Base-by-base conservation (phyloP, 2,113 vertebrate species). In the Gambusia affinis region DNA sequence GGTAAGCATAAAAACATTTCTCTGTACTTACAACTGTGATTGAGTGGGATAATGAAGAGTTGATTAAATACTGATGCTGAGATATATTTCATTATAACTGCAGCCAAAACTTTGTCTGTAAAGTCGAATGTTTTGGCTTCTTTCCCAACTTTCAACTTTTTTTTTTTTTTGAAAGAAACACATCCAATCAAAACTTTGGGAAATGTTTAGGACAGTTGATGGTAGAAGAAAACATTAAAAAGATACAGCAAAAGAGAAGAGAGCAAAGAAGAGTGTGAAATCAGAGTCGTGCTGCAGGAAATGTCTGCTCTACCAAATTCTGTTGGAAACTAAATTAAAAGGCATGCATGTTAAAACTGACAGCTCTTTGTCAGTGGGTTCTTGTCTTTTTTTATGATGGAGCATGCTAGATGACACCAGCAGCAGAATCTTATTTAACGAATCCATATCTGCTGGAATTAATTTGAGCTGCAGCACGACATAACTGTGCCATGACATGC, bases 311-410 rank as follows among this genome's bases (percentile, higher is more conserved):
- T 69, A 73, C 42, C 64, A 76, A 39, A 44, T 42, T 54, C 64
- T 70, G 61, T 47, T 74, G 29, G 51, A 29, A 22, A 39, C 35
- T 76, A 69, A 86, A 69, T 84, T 68, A 86, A 65, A 72, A 67
- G 68, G 37, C 70, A 61, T 70, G 77, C 64, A 75, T 72, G 66
- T 72, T 51, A 37, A 42, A 64, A 75, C 68, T 29, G 72, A 69
- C 37, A 47, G 60, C 44, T 72, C 73, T 84, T 72, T 72, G 57
- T 64, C 64, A 62, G 22, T 22, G 12, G 60, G 72, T 71, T 72
- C 64, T 28, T 44, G 54, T n/a, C 72, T 37, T 35, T 35, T 64
- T 47, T 37, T 54, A 44, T 70, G 64, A 42, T 28, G 75, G 62
- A 62, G 22, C 37, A 39, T n/a, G 65, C 64, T 54, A 73, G 73